Conservation (phyloP, 2,888 invertebrate genomes). For the Synanthedon tipuliformis region DNA sequence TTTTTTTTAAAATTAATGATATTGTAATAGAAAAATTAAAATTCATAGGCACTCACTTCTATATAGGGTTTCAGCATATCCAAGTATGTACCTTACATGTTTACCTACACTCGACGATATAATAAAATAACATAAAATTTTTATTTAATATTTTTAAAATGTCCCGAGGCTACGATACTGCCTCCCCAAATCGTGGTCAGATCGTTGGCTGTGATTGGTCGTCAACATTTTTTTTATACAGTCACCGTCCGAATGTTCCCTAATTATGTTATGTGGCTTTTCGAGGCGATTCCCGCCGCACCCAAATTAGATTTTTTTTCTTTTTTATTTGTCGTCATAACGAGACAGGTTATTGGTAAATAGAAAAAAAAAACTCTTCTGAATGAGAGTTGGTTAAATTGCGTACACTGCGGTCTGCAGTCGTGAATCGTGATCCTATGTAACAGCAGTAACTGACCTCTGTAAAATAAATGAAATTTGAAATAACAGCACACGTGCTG, state of each 20-base stretch:
- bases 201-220: slow-evolving; percentile 46
- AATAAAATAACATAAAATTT: too few species aligned
- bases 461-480: too few species aligned
- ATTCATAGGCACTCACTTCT: slow-evolving; percentile 13
- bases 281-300: slow-evolving; percentile 25
- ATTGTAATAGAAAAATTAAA: slow-evolving; percentile 18
- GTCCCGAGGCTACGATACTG: slow-evolving; percentile 48
- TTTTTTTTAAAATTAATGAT: slow-evolving; percentile 20
- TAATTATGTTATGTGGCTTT: slow-evolving; percentile 47
- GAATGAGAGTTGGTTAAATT: too few species aligned
- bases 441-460: too few species aligned
- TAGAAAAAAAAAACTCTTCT: too few species aligned
- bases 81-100: slow-evolving; percentile 42
- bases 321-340: background rate
- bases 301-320: slow-evolving; percentile 21
- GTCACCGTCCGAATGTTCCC: slow-evolving; percentile 37
- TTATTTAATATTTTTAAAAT: slow-evolving; percentile 56
- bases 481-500: too few species aligned
- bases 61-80: slow-evolving; percentile 17
- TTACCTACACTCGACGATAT: too few species aligned
- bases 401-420: too few species aligned
- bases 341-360: too few species aligned
- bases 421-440: too few species aligned
- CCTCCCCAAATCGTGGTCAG: slow-evolving; percentile 16
- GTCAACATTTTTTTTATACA: slow-evolving; percentile 36